These are phyloP conservation scores for Malacoraja senta DNA, from an alignment of 2,797 vertebrate species.

Conservation along the genomic window DNA sequence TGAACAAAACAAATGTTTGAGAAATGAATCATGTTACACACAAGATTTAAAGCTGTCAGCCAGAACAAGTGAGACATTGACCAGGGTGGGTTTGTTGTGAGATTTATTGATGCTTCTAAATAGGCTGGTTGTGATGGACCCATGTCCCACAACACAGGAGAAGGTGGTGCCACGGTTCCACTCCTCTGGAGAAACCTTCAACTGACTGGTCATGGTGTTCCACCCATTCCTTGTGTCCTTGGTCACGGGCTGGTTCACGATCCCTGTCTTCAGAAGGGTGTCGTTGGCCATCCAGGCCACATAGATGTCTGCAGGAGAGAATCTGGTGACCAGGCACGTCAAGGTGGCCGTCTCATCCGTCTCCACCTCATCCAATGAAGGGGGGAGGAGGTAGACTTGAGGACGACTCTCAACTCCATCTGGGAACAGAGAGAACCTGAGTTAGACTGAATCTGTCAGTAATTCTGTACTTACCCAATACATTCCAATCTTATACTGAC, in stretches of 20 bases:
- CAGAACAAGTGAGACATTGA: constrained; percentile 8
- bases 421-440: neutral
- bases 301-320: neutral
- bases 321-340: neutral
- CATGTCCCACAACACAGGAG: constrained; percentile 19
- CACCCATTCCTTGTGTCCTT: neutral
- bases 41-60: neutral
- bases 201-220: neutral
- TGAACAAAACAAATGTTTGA: too few relatives aligned
- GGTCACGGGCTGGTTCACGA: neutral
- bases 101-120: constrained; percentile 26
- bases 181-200: neutral
- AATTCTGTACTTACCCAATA: neutral
- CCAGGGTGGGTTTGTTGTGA: constrained; percentile 15
- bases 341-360: neutral
- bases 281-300: constrained; percentile 19
- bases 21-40: too few relatives aligned
- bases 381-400: constrained; percentile 2
- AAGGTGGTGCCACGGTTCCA: constrained; percentile 13
- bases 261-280: neutral
- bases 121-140: neutral
- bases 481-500: neutral
- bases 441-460: neutral
- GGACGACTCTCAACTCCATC: neutral
- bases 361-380: neutral